Percentiles rank a stretch among this genome's conserved stretches.
Conservation (phyloP, 2,888 invertebrate genomes). For the Dione juno region DNA sequence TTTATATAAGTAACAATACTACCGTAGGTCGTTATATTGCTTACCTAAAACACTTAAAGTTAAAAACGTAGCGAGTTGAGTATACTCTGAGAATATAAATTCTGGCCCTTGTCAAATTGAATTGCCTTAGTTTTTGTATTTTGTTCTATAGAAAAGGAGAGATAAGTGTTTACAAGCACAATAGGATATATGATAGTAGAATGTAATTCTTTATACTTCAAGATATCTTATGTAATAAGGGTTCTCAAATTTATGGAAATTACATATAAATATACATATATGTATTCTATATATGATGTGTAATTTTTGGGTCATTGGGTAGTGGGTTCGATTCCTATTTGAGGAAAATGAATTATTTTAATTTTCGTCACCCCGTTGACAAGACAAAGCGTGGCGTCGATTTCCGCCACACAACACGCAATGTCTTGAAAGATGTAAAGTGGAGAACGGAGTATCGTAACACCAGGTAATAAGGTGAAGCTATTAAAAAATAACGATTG, state of each 20-base stretch:
- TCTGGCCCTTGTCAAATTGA: slow-evolving; percentile 44
- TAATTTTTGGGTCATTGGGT: no score
- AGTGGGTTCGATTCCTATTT: no score
- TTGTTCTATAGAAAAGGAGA: slow-evolving; percentile 14
- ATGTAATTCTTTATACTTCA: background rate
- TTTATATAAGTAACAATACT: background rate
- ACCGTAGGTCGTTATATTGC: background rate
- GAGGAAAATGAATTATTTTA: no score
- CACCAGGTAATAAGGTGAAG: no score
- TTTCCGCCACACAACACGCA: no score
- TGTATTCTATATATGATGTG: no score
- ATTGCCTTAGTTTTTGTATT: slow-evolving; percentile 38
- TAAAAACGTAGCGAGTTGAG: slow-evolving; percentile 22
- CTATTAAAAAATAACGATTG: no score
- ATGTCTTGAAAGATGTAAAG: no score
- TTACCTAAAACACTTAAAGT: background rate
- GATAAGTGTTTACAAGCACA: slow-evolving; percentile 25
- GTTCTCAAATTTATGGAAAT: background rate
- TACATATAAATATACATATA: no score
- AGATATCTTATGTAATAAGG: background rate
- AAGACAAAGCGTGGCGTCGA: no score
- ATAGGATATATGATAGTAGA: slow-evolving; percentile 11
- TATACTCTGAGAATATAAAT: slow-evolving; percentile 40
- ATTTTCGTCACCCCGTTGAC: no score
- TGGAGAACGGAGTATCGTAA: no score